Evolutionary conservation across 2,797 vertebrate genomes (phyloP), one percentile per base, ranked within the genome.

Genomic region (Emydoidea blandingii): DNA sequence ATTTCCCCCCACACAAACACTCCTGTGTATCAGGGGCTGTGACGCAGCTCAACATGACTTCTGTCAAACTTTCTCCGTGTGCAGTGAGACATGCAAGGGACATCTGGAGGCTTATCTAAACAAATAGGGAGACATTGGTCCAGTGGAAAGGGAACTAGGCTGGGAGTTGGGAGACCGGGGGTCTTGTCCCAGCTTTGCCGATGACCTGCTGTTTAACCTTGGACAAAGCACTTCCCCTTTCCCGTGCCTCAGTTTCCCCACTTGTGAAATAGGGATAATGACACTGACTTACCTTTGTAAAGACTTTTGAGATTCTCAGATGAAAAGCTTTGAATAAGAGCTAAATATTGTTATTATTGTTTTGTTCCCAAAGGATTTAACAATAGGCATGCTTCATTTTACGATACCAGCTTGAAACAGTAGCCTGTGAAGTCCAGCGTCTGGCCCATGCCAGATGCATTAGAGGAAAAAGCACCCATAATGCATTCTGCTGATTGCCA

Each of bases 11-110:
- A 34, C 90, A 86, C 90, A 80, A 49, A 10, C 54, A 84, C 23
- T 72, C 50, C 79, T 2, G 12, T 92, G 53, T 47, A 56, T 44
- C 92, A 6, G 6, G 6, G 85, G 81, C 0, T 15, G 41, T 79
- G 86, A 93, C 0, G 4, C 90, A 96, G 86, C 47, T 34, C 34
- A 68, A 0, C 1, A 27, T 10, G 18, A 86, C 85, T 76, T 6
- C 84, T 90, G 91, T 10, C 91, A 82, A 92, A 56, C 44, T 88
- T 82, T 89, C 94, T 76, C 91, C 86, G 91, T 78, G 8, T 16
- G 31, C 84, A 34, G 50, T 0, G 53, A 83, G 57, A n/a, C 44
- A 59, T 1, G 19, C 79, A 44, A 5, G 53, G 74, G 89, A 82
- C 23, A 3, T 8, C 12, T 1, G 37, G 31, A 49, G 44, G 53